Evolutionary conservation across 1,140 invertebrate species (phyloP).

Genomic region (Microplitis mediator): DNA sequence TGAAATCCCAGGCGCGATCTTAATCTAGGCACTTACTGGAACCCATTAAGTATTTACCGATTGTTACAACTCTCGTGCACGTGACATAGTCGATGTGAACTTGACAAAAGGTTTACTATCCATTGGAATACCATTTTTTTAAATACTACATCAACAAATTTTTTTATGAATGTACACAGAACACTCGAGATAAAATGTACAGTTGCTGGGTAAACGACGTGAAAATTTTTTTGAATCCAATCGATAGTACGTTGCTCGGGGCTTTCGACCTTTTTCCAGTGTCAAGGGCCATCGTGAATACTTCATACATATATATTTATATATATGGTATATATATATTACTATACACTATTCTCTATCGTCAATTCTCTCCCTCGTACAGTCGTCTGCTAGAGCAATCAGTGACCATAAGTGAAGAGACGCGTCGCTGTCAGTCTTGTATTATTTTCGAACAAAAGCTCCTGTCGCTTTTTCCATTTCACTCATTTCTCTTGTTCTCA

Average conservation of each 20-base stretch:
- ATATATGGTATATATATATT: conserved; percentile 32
- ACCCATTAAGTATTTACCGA: not conserved
- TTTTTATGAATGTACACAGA: too few species aligned
- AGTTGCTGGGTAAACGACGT: not conserved
- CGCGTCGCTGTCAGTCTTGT: conserved; percentile 9
- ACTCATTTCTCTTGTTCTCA: conserved; percentile 1
- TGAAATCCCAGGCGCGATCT: too few species aligned
- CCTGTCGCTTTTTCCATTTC: not conserved
- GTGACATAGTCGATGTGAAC: not conserved
- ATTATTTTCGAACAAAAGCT: conserved; percentile 7
- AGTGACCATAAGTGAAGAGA: conserved; percentile 15
- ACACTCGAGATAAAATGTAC: not conserved
- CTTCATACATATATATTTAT: conserved; percentile 17
- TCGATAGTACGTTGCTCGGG: too few species aligned
- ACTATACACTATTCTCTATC: not conserved
- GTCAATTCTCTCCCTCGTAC: not conserved
- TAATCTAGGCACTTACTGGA: too few species aligned
- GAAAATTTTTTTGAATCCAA: too few species aligned
- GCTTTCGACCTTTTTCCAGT: too few species aligned
- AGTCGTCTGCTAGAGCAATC: not conserved
- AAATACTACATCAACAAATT: too few species aligned
- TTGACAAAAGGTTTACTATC: too few species aligned
- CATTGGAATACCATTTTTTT: too few species aligned
- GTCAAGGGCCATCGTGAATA: not conserved
- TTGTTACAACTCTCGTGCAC: not conserved